These are phyloP conservation scores for Chelonus insularis DNA, from an alignment of 1,140 invertebrate species.

Conservation along the genomic window DNA sequence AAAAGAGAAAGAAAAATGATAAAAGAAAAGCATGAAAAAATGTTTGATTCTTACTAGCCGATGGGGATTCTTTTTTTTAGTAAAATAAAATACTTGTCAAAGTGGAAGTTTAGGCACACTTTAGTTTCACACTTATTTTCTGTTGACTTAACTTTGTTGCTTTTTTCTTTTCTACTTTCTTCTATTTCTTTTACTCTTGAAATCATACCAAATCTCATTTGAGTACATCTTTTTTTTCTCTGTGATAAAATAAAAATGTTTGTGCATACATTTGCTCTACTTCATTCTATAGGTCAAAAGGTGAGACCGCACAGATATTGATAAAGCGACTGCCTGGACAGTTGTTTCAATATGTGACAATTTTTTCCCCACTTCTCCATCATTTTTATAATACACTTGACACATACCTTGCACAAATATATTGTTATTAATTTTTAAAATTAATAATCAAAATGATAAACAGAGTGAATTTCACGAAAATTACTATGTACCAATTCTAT, in stretches of 20 bases:
- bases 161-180: not conserved
- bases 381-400: not conserved
- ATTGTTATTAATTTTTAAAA: no score
- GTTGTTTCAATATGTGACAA: conserved; percentile 5
- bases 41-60: not conserved
- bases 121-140: not conserved
- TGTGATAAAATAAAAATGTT: not conserved
- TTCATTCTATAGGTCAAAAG: conserved; percentile 27
- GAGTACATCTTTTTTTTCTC: not conserved
- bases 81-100: not conserved
- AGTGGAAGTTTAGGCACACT: not conserved
- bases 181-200: not conserved
- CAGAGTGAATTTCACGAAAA: no score
- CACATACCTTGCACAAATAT: no score
- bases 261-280: not conserved
- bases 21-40: not conserved
- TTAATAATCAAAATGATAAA: no score
- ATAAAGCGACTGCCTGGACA: not conserved
- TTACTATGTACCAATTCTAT: no score
- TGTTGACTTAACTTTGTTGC: not conserved
- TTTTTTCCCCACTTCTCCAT: not conserved
- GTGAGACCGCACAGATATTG: conserved; percentile 20
- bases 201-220: not conserved
- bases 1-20: not conserved
- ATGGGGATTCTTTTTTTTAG: conserved; percentile 1